phyloP scores from a whole-genome alignment of 1,140 invertebrate genomes.

The Caerostris extrusa region DNA sequence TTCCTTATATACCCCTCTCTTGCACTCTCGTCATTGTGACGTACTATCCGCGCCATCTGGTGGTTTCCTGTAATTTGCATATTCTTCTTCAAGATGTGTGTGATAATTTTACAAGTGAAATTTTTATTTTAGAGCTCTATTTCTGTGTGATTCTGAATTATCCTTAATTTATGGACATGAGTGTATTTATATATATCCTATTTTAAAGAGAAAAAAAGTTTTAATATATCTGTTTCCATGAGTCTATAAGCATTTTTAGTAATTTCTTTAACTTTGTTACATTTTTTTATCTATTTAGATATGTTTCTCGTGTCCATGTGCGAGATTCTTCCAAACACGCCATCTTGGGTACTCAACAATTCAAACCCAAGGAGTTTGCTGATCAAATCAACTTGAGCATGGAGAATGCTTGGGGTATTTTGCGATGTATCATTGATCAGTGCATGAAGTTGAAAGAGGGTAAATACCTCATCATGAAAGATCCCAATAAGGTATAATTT shows the following conservation, averaged over 20 bases:
- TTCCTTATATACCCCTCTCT: no score
- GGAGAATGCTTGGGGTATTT: conserved; percentile 99
- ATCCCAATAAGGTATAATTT: conserved; percentile 92
- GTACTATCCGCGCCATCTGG: no score
- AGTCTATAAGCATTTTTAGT: no score
- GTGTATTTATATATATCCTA: no score
- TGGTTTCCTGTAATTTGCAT: no score
- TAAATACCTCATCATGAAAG: conserved; percentile 98
- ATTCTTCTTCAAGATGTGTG: no score
- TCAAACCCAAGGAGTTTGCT: conserved; percentile 98
- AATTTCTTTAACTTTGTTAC: background rate
- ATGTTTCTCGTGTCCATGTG: conserved; percentile 96
- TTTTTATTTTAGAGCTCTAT: no score
- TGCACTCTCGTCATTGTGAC: no score
- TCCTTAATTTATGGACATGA: no score
- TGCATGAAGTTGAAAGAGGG: conserved; percentile 99
- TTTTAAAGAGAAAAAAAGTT: no score
- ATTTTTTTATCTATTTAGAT: conserved; percentile 83
- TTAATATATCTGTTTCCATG: no score
- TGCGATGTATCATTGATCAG: conserved; percentile 98
- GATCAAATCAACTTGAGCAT: conserved; percentile 99
- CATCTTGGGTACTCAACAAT: conserved; percentile 98
- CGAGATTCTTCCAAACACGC: conserved; percentile 98
- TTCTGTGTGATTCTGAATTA: background rate
- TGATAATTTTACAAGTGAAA: no score